Evolutionary conservation across 2,888 invertebrate species (phyloP).

Genomic region (Troides oblongomaculatus): DNA sequence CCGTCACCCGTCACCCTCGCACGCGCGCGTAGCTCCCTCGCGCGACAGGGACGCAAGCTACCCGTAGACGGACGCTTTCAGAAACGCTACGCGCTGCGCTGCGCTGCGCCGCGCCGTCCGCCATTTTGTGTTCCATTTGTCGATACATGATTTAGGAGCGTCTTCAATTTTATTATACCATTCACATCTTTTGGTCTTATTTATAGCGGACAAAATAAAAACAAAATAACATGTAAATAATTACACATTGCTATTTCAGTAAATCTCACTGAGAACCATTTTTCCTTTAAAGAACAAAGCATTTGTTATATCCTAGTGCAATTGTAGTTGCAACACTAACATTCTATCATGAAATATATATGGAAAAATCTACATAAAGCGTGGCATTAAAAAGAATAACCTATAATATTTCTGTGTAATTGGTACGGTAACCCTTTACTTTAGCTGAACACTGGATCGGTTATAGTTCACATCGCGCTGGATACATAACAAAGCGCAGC

Average conservation of each 20-base stretch:
- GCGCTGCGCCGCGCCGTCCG: conserved; percentile 50
- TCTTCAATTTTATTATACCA: conserved; percentile 33
- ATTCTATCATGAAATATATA: too few relatives aligned
- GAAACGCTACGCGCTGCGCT: conserved; percentile 70
- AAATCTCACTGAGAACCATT: too few relatives aligned
- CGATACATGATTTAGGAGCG: conserved; percentile 53
- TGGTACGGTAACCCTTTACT: conserved; percentile 16
- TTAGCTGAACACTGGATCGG: conserved; percentile 33
- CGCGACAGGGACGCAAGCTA: conserved; percentile 51
- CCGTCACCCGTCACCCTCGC: conserved; percentile 48
- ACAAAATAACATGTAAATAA: too few relatives aligned
- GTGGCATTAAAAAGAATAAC: too few relatives aligned
- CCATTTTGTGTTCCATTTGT: conserved; percentile 73
- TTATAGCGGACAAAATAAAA: too few relatives aligned
- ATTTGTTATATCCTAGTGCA: too few relatives aligned
- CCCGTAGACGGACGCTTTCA: conserved; percentile 76
- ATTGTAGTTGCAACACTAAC: too few relatives aligned
- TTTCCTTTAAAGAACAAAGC: too few relatives aligned
- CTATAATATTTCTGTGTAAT: conserved; percentile 22
- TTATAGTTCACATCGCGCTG: conserved; percentile 6
- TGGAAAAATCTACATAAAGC: too few relatives aligned
- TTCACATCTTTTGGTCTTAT: too few relatives aligned
- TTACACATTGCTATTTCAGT: too few relatives aligned
- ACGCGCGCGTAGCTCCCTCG: conserved; percentile 51
- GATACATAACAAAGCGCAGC: neutral